phyloP scores from a whole-genome alignment of 2,113 vertebrate species.

The Bubo blakistoni region DNA sequence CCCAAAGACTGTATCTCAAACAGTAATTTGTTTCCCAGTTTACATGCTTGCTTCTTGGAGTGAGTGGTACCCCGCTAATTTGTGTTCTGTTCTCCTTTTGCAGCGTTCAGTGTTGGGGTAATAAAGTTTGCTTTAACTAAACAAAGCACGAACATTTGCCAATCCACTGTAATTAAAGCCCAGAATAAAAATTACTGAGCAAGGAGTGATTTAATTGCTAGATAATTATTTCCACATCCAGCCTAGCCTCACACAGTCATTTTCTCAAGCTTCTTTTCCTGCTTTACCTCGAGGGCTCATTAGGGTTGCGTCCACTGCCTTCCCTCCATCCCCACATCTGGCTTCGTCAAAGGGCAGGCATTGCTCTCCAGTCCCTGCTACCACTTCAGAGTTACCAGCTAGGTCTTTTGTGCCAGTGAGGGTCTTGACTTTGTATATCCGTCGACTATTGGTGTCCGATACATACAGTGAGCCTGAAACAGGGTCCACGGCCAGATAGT shows the following conservation, averaged over 20 bases:
- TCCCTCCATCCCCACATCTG: slow-evolving; percentile 95
- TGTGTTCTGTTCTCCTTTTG: slow-evolving; percentile 36
- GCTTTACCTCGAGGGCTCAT: slow-evolving; percentile 96
- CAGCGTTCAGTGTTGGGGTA: background rate
- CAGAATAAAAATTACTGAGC: slow-evolving; percentile 56
- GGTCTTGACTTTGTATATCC: slow-evolving; percentile 89
- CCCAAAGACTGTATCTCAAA: background rate
- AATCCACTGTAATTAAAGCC: slow-evolving; percentile 46
- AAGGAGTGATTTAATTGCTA: slow-evolving; percentile 27
- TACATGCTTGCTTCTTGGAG: background rate
- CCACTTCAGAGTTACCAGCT: slow-evolving; percentile 90
- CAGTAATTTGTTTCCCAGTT: slow-evolving; percentile 1
- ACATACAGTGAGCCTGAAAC: slow-evolving; percentile 92
- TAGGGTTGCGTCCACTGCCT: slow-evolving; percentile 94
- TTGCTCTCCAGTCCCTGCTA: slow-evolving; percentile 96
- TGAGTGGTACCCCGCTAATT: background rate
- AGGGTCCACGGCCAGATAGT: slow-evolving; percentile 96
- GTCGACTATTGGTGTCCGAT: slow-evolving; percentile 94
- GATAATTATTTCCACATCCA: slow-evolving; percentile 51
- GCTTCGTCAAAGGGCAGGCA: slow-evolving; percentile 96
- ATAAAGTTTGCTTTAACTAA: slow-evolving; percentile 63
- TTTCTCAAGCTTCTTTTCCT: background rate
- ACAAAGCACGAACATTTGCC: slow-evolving; percentile 56
- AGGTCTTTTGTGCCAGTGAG: slow-evolving; percentile 85
- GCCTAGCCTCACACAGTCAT: background rate